These are phyloP conservation scores for Isichthys henryi DNA, from an alignment of 2,113 vertebrate species.

Conservation along the genomic window DNA sequence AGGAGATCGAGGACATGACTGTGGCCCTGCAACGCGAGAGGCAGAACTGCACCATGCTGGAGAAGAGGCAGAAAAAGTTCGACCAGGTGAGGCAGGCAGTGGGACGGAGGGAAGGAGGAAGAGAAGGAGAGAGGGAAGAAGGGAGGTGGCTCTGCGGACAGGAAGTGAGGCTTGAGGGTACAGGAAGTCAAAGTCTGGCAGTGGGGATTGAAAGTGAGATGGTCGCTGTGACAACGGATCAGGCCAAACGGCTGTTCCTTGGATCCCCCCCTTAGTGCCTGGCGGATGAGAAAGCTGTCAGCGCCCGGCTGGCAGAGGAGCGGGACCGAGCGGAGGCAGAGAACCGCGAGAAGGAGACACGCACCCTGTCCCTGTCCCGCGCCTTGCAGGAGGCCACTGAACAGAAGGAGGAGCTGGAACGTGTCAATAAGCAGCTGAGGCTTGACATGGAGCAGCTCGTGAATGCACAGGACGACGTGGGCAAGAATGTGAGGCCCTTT, in stretches of 20 bases:
- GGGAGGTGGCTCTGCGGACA: neutral
- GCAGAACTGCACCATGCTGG: constrained; percentile 71
- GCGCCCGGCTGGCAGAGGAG: constrained; percentile 71
- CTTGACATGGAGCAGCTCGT: constrained; percentile 79
- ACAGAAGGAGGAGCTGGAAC: constrained; percentile 73
- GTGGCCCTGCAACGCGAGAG: constrained; percentile 77
- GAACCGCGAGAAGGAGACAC: constrained; percentile 78
- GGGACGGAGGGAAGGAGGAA: neutral
- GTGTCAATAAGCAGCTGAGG: constrained; percentile 74
- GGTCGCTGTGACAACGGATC: neutral
- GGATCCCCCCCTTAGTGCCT: constrained; percentile 62
- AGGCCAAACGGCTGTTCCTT: neutral
- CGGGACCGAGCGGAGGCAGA: constrained; percentile 77
- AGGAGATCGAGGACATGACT: constrained; percentile 78
- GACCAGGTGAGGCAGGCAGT: constrained; percentile 69
- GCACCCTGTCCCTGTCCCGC: constrained; percentile 63
- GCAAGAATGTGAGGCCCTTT: constrained; percentile 69
- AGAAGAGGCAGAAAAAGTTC: constrained; percentile 87
- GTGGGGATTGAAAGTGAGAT: neutral
- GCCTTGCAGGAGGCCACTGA: constrained; percentile 74
- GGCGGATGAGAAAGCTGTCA: constrained; percentile 78
- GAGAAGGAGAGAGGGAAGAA: neutral
- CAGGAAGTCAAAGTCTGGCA: neutral
- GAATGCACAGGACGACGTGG: constrained; percentile 82
- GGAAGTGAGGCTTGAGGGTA: neutral